Conservation (phyloP, 2,797 vertebrate species). For the Tauraco hartlaubi region DNA sequence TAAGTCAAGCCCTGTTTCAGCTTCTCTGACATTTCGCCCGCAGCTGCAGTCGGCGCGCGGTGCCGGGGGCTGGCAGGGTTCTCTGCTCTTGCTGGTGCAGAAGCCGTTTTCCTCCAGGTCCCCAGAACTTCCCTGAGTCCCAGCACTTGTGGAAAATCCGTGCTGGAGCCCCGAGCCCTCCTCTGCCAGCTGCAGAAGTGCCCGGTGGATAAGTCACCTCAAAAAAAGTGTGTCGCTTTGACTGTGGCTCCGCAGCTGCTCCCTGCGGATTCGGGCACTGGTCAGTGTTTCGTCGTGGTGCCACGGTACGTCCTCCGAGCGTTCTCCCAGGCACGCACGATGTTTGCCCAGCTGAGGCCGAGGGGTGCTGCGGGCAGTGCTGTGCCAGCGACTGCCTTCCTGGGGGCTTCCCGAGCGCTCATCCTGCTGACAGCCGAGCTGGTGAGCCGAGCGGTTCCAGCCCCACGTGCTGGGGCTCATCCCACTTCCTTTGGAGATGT, state of each 20-base stretch:
- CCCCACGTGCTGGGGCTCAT: neutral
- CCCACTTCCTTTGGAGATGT: neutral
- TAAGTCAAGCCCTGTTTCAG: neutral
- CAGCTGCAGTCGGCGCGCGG: fast-evolving
- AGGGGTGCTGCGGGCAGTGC: neutral
- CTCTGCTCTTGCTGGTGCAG: fast-evolving
- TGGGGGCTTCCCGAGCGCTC: neutral
- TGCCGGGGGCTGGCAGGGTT: neutral
- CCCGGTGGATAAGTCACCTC: too few relatives aligned
- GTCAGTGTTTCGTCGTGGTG: too few relatives aligned
- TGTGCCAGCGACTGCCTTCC: neutral
- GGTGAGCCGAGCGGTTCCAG: fast-evolving
- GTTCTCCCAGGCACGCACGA: too few relatives aligned
- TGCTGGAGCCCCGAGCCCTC: neutral
- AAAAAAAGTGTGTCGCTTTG: too few relatives aligned
- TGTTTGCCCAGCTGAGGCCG: too few relatives aligned
- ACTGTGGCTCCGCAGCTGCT: too few relatives aligned
- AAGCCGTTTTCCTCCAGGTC: neutral
- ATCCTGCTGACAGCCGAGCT: neutral
- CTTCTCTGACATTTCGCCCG: neutral
- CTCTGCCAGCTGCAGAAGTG: neutral
- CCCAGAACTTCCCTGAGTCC: neutral
- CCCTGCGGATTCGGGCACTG: too few relatives aligned
- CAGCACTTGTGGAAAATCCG: neutral
- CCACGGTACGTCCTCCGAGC: too few relatives aligned